These are phyloP conservation scores for Ophion slaviceki DNA, from an alignment of 2,888 invertebrate species.

Conservation along the genomic window DNA sequence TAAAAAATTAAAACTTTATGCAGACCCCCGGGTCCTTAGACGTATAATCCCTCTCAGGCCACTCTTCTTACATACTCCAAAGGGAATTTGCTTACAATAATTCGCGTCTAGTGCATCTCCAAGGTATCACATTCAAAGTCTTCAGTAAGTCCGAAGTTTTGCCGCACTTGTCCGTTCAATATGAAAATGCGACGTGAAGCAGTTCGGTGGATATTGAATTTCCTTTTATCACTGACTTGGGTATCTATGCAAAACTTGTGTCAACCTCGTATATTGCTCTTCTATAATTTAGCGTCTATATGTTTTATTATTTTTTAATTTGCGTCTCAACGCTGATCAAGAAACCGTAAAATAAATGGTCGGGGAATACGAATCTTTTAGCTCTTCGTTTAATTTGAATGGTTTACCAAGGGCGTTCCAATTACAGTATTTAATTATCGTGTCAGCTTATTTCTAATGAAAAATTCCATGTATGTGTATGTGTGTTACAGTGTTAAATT, in stretches of 20 bases:
- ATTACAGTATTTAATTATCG: not conserved
- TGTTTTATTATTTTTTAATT: not conserved
- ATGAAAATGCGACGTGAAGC: conserved; percentile 1
- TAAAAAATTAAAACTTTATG: not conserved
- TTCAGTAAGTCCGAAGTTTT: not conserved
- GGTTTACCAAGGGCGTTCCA: not conserved
- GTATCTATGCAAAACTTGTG: not conserved
- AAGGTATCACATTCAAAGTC: not conserved
- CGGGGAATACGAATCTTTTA: not conserved
- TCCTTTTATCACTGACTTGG: conserved; percentile 4
- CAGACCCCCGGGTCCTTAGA: not conserved
- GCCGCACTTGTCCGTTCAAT: not conserved
- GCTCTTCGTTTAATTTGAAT: not conserved
- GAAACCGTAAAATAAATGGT: not conserved
- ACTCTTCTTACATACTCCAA: not conserved
- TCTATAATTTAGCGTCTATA: not conserved
- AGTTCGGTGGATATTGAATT: not conserved
- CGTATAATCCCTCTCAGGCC: not conserved
- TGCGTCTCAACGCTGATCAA: not conserved
- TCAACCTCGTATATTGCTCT: not conserved
- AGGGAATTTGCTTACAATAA: not conserved
- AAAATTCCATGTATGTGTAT: not conserved
- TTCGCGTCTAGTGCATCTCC: not conserved
- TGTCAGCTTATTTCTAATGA: not conserved
- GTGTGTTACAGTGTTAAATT: not conserved